A percentile compares a stretch with the other conserved stretches of the same genome.
Evolutionary conservation across 2,113 vertebrate genomes (phyloP).

Genomic region (Arothron firmamentum): DNA sequence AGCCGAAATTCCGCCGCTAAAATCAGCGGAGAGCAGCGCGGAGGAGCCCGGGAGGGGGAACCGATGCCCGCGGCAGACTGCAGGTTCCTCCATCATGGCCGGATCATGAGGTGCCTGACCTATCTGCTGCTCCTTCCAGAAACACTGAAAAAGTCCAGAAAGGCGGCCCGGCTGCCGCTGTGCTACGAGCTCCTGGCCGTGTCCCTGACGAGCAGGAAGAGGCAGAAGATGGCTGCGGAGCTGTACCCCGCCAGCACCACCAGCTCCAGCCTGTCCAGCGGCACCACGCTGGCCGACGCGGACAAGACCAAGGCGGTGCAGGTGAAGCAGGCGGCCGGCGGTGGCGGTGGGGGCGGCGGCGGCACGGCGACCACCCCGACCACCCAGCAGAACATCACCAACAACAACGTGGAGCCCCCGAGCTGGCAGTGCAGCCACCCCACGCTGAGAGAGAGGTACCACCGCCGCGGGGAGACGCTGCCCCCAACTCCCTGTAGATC

Average conservation of each 20-base stretch:
- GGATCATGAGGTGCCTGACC: conserved; percentile 91
- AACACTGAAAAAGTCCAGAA: conserved; percentile 87
- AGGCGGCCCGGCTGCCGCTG: conserved; percentile 75
- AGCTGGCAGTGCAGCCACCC: conserved; percentile 89
- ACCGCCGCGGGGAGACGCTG: background rate
- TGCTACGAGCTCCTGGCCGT: conserved; percentile 82
- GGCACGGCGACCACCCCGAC: conserved; percentile 71
- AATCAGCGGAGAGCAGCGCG: background rate
- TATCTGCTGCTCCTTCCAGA: conserved; percentile 89
- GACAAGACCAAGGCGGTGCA: conserved; percentile 78
- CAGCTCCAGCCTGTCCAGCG: conserved; percentile 77
- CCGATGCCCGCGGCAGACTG: conserved; percentile 86
- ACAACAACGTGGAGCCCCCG: conserved; percentile 87
- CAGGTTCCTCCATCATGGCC: conserved; percentile 81
- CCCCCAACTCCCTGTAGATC: too few relatives aligned
- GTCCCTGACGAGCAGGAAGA: conserved; percentile 73
- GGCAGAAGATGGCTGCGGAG: conserved; percentile 92
- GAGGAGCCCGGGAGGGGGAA: conserved; percentile 23
- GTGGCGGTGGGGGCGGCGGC: conserved; percentile 39
- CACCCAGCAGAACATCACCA: conserved; percentile 83
- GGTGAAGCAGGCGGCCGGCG: conserved; percentile 70
- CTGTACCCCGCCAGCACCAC: conserved; percentile 78
- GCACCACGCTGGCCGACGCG: conserved; percentile 68
- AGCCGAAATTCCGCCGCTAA: background rate
- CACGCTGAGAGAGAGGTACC: conserved; percentile 90